Percentiles rank a stretch among this genome's conserved stretches.
These are phyloP conservation scores for Catharus bicknelli DNA, from an alignment of 2,113 vertebrate genomes.

Conservation along the genomic window DNA sequence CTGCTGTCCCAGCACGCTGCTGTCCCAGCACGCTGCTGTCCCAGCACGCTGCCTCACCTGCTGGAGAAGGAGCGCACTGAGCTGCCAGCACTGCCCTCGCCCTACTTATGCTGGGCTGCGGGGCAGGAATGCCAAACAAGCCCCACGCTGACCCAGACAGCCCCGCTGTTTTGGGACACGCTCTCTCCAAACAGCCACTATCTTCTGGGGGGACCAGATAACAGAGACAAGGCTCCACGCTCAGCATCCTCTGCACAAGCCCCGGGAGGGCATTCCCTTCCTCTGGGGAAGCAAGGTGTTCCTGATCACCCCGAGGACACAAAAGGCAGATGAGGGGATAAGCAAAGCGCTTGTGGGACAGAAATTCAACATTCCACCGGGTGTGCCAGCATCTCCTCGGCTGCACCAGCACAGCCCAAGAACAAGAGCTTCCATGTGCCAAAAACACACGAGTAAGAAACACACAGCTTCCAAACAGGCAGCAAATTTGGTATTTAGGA, in stretches of 20 bases:
- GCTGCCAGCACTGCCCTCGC: neutral
- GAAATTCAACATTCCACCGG: neutral
- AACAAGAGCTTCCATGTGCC: neutral
- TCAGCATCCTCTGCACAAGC: neutral
- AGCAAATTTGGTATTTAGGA: neutral
- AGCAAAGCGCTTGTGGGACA: accelerated
- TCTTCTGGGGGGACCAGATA: accelerated
- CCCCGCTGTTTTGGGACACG: neutral
- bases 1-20: accelerated
- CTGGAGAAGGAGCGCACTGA: neutral
- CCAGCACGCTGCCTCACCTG: neutral
- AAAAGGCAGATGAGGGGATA: neutral
- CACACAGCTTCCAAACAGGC: neutral
- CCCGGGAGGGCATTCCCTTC: too few species aligned
- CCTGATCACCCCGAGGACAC: neutral
- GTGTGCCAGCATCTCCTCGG: neutral
- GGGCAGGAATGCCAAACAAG: neutral
- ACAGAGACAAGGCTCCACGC: accelerated
- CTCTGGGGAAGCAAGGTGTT: neutral
- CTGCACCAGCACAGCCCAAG: neutral
- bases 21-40: accelerated
- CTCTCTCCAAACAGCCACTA: neutral
- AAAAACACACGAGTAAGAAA: neutral
- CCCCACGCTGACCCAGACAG: neutral
- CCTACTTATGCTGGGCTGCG: neutral